Evolutionary conservation across 2,797 vertebrate genomes (phyloP), one percentile per base, ranked within the genome.

Genomic region (Hephaestus fuliginosus): DNA sequence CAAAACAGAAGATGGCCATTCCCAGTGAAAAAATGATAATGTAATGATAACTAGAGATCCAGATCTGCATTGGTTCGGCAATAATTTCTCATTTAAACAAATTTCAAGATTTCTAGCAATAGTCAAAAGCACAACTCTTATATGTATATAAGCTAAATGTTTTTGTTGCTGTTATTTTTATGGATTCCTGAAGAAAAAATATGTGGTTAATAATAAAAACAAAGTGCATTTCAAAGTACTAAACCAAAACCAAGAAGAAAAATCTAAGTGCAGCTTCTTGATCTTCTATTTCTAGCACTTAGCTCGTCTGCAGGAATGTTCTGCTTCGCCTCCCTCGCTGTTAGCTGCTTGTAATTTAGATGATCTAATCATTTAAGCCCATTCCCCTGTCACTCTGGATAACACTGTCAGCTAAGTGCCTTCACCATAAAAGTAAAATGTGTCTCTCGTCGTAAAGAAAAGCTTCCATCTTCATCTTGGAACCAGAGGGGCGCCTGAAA

Each of bases 261-360:
- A 33, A 28, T 20, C 6, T 22, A n/a, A 33, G 11, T 62, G 4
- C 30, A 57, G 12, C 43, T 13, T 43, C 36, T 58, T 52, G 6
- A n/a, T 22, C 28, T 55, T 48, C 14, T 53, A n/a, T 44, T 56
- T 67, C 17, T 17, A 69, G 52, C 22, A 18, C 6, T 30, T 28
- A n/a, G 36, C 7, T 39, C 36, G 11, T 14, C 22, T 20, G 8
- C 1, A 12, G 30, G 15, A 64, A 73, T 17, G 15, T 17, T 22
- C n/a, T n/a, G 10, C 22, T 51, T 46, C 55, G 61, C 25, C 46
- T 25, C 28, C 7, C 5, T 49, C 41, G 11, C 30, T 60, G 36
- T 74, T 52, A 9, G 70, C 22, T 51, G 48, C 52, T 73, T 82
- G 69, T 83, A 58, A 70, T 73, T 72, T 53, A 43, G 1, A n/a